Conservation (phyloP, 2,113 vertebrate genomes). For the Podocnemis expansa region DNA sequence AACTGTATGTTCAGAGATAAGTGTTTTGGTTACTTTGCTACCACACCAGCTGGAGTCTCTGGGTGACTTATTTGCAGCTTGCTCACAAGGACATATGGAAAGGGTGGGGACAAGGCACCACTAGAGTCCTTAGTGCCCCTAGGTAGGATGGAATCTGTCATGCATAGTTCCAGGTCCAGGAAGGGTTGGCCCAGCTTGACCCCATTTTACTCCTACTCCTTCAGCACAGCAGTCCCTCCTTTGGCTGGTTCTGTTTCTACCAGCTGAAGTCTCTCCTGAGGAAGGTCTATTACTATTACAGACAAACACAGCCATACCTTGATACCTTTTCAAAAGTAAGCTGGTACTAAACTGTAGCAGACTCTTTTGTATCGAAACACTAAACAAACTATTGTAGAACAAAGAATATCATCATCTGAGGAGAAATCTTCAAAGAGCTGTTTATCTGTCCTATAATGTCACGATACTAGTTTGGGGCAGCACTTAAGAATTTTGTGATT, state of each 20-base stretch:
- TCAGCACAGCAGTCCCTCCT: neutral
- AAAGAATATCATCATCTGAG: neutral
- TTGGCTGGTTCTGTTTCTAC: neutral
- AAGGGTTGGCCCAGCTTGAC: neutral
- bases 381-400: neutral
- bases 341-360: neutral
- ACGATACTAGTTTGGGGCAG: neutral
- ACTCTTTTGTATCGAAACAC: neutral
- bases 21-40: neutral
- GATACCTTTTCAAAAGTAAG: neutral
- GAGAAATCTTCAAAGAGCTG: neutral
- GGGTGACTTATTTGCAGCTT: neutral
- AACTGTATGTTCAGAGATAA: neutral
- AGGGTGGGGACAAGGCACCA: neutral
- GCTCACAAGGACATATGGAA: neutral
- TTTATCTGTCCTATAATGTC: neutral
- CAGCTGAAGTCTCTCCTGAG: neutral
- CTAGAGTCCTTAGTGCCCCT: neutral
- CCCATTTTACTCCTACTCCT: neutral
- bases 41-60: neutral
- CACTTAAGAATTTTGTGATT: neutral
- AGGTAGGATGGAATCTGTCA: neutral
- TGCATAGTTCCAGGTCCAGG: neutral
- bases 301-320: neutral
- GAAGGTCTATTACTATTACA: neutral